Evolutionary conservation across 1,140 invertebrate genomes (phyloP).

Genomic region (Diorhabda elongata): DNA sequence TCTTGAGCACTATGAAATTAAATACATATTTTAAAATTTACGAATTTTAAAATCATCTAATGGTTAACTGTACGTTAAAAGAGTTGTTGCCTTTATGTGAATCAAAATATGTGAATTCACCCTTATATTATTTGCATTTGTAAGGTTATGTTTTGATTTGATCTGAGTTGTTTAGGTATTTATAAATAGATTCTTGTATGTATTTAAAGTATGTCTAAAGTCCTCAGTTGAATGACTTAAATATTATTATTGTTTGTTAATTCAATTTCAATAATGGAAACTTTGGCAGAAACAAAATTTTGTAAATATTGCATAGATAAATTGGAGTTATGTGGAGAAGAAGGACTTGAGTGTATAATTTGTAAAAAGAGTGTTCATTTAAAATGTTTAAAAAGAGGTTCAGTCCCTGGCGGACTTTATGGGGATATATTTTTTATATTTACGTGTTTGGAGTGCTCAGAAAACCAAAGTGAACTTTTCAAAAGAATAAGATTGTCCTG

Average conservation of each 20-base stretch:
- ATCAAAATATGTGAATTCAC: no score
- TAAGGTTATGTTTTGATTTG: no score
- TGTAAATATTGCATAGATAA: conserved; percentile 43
- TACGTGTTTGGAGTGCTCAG: conserved; percentile 61
- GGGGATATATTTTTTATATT: conserved; percentile 76
- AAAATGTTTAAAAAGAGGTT: conserved; percentile 56
- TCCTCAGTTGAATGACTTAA: no score
- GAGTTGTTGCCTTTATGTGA: no score
- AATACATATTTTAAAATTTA: no score
- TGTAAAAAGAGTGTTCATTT: conserved; percentile 60
- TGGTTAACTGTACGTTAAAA: no score
- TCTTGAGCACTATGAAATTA: no score
- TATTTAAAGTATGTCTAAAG: no score
- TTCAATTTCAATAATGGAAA: conserved; percentile 4
- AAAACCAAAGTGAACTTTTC: conserved; percentile 54
- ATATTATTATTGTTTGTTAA: not conserved
- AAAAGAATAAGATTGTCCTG: conserved; percentile 62
- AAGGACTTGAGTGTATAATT: conserved; percentile 49
- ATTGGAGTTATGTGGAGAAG: conserved; percentile 32
- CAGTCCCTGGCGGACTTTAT: conserved; percentile 61
- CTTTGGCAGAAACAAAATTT: conserved; percentile 5
- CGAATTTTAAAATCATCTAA: no score
- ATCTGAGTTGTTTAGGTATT: no score
- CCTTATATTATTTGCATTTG: no score
- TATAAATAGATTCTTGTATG: no score